A percentile compares a stretch with the other conserved stretches of the same genome.
phyloP scores from a whole-genome alignment of 2,113 vertebrate species.

The Lophius piscatorius region DNA sequence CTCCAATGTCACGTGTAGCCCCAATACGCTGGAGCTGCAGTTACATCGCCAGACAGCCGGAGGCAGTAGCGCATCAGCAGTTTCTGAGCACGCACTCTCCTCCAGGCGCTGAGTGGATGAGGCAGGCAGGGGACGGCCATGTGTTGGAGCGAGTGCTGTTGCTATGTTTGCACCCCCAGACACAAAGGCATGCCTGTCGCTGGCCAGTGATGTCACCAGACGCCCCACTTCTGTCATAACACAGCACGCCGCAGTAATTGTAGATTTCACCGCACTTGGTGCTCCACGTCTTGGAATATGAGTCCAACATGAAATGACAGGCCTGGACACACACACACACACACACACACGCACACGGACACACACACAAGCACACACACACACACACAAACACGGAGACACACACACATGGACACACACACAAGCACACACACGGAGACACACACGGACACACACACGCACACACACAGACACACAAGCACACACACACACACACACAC shows the following conservation, averaged over 20 bases:
- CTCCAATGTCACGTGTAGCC: slow-evolving; percentile 28
- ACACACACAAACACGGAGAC: slow-evolving; percentile 15
- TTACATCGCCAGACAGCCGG: slow-evolving; percentile 25
- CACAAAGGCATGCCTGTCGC: slow-evolving; percentile 51
- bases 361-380: slow-evolving; percentile 15
- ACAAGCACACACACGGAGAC: no score
- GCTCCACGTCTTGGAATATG: slow-evolving; percentile 46
- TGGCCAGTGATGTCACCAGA: slow-evolving; percentile 69
- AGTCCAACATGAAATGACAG: slow-evolving; percentile 69
- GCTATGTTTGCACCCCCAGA: slow-evolving; percentile 64
- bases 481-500: no score
- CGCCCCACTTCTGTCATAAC: slow-evolving; percentile 77
- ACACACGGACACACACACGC: no score
- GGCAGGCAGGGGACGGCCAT: slow-evolving; percentile 32
- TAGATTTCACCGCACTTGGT: slow-evolving; percentile 76
- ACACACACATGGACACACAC: no score
- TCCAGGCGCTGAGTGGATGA: neutral
- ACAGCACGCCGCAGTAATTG: slow-evolving; percentile 78
- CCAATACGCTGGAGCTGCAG: slow-evolving; percentile 8
- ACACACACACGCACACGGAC: slow-evolving; percentile 10
- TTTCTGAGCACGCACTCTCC: neutral
- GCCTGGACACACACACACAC: slow-evolving; percentile 43
- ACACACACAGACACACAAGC: no score
- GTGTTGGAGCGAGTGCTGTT: slow-evolving; percentile 56
- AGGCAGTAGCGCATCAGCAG: slow-evolving; percentile 58